Evolutionary conservation across 1,140 invertebrate genomes (phyloP).

Genomic region (Carposina sasakii): DNA sequence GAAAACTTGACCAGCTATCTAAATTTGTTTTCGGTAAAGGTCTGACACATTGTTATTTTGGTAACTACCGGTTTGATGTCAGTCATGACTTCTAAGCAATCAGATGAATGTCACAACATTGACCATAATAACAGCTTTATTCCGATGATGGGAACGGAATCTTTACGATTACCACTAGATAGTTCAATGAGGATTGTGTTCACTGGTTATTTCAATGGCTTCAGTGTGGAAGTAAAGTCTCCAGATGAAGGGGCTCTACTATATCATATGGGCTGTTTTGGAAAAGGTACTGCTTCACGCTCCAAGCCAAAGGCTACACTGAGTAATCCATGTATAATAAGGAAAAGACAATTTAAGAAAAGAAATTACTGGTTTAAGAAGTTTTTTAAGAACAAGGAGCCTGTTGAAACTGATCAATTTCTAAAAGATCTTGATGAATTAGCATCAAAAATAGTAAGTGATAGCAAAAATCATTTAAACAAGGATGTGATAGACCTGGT

Average conservation of each 20-base stretch:
- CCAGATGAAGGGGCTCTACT: slow-evolving; percentile 75
- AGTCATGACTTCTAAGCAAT: slow-evolving; percentile 51
- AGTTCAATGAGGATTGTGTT: slow-evolving; percentile 67
- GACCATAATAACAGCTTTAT: slow-evolving; percentile 44
- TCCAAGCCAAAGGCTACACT: slow-evolving; percentile 72
- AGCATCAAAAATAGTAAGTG: slow-evolving; percentile 38
- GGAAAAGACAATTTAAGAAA: slow-evolving; percentile 73
- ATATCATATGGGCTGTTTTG: slow-evolving; percentile 82
- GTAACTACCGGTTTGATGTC: too few relatives aligned
- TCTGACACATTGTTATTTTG: slow-evolving; percentile 61
- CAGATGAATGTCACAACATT: slow-evolving; percentile 52
- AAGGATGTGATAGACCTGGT: slow-evolving; percentile 56
- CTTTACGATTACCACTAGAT: slow-evolving; percentile 48
- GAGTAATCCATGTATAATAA: slow-evolving; percentile 63
- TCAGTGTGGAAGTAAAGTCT: slow-evolving; percentile 77
- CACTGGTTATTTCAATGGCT: slow-evolving; percentile 77
- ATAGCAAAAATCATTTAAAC: slow-evolving; percentile 32
- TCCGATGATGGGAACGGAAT: slow-evolving; percentile 44
- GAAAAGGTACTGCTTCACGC: slow-evolving; percentile 79
- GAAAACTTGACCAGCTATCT: too few relatives aligned
- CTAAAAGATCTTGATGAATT: slow-evolving; percentile 47
- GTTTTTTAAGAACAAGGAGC: slow-evolving; percentile 44
- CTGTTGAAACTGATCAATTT: slow-evolving; percentile 42
- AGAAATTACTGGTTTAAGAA: slow-evolving; percentile 74
- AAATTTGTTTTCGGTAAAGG: slow-evolving; percentile 37